Percentiles rank a stretch among this genome's conserved stretches.
phyloP scores from a whole-genome alignment of 2,113 vertebrate genomes.

The Pheucticus melanocephalus region DNA sequence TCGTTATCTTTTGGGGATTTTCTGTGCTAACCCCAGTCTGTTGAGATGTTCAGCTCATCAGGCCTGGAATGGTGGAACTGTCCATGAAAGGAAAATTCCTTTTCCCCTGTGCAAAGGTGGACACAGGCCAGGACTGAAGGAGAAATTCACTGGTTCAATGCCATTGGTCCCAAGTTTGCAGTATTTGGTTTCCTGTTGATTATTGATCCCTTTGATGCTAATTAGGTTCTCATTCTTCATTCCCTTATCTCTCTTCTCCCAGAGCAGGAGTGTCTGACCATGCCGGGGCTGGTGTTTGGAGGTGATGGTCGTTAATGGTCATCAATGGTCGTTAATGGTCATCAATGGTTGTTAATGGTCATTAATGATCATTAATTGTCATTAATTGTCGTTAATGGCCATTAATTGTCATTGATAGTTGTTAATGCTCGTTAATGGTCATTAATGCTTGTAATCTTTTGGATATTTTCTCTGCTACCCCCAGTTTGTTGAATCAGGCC shows the following conservation, averaged over 20 bases:
- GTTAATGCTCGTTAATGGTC: background rate
- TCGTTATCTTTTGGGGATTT: background rate
- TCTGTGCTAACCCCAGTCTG: background rate
- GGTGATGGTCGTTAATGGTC: background rate
- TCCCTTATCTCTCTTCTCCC: background rate
- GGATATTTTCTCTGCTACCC: background rate
- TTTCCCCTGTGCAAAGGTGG: background rate
- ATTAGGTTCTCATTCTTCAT: background rate
- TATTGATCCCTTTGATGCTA: background rate
- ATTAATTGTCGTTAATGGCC: background rate
- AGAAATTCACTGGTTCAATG: background rate
- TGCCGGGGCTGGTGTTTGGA: background rate
- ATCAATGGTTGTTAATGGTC: background rate
- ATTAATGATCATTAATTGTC: too few species aligned
- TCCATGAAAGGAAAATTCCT: background rate
- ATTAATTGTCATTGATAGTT: background rate
- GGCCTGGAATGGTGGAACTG: background rate
- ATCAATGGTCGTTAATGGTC: background rate
- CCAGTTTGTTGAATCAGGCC: background rate
- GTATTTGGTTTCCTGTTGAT: background rate
- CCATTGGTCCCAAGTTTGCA: rapidly evolving
- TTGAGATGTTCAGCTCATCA: background rate
- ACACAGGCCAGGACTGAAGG: too few species aligned
- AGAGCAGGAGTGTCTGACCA: background rate
- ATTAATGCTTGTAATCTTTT: background rate